phyloP scores from a whole-genome alignment of 1,140 invertebrate genomes.

The Vanessa tameamea region DNA sequence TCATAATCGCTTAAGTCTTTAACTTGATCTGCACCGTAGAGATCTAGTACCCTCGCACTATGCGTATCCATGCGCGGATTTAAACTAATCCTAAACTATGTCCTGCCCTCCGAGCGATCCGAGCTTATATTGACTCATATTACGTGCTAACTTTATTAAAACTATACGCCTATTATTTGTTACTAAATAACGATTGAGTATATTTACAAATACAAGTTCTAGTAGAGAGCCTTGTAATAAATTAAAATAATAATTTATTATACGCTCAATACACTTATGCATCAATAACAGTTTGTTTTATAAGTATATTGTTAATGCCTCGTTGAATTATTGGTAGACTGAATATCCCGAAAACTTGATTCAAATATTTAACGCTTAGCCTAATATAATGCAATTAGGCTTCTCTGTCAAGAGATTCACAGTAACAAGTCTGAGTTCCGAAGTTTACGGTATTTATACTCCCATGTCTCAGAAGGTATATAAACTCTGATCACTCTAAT shows the following conservation, averaged over 20 bases:
- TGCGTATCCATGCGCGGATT: slow-evolving; percentile 69
- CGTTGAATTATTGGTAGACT: no score
- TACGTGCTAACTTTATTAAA: slow-evolving; percentile 72
- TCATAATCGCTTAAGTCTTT: slow-evolving; percentile 22
- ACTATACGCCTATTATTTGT: slow-evolving; percentile 45
- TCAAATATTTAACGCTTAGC: no score
- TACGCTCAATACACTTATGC: no score
- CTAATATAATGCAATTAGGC: no score
- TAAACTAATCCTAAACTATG: slow-evolving; percentile 67
- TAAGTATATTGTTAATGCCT: no score
- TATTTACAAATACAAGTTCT: slow-evolving; percentile 8
- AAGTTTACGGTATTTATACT: no score
- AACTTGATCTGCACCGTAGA: slow-evolving; percentile 13
- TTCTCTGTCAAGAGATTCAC: no score
- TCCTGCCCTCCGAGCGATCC: slow-evolving; percentile 51
- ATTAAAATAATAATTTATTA: background rate
- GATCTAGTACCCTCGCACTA: slow-evolving; percentile 52
- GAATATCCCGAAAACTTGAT: no score
- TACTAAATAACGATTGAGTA: slow-evolving; percentile 11
- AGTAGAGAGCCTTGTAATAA: background rate
- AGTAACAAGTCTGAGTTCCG: no score
- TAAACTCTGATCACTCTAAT: no score
- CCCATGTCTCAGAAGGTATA: no score
- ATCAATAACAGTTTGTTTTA: no score
- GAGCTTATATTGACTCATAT: slow-evolving; percentile 53